Percentiles rank a stretch among this genome's conserved stretches.
Evolutionary conservation across 2,888 invertebrate genomes (phyloP).

Genomic region (Tetheella fluctuosa): DNA sequence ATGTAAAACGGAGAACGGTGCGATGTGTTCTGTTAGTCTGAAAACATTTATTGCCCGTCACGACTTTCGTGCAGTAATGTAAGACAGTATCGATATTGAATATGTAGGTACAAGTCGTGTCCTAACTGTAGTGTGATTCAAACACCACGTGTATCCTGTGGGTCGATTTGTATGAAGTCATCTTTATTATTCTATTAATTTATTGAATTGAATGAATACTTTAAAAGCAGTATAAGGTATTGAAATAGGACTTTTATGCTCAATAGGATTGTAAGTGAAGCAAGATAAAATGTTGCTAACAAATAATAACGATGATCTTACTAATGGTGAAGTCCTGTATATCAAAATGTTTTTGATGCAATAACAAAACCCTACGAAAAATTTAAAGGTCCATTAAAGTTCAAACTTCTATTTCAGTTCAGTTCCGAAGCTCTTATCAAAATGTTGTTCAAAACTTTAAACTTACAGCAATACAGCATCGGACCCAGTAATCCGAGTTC

Average conservation of each 20-base stretch:
- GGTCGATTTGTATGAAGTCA: conserved; percentile 1
- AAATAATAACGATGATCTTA: too few relatives aligned
- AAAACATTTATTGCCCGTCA: conserved; percentile 63
- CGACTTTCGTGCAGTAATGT: conserved; percentile 63
- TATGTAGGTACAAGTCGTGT: conserved; percentile 18
- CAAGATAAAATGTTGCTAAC: too few relatives aligned
- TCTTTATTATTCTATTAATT: conserved; percentile 16
- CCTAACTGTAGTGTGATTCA: conserved; percentile 15
- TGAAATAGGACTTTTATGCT: too few relatives aligned
- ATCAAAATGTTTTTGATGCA: too few relatives aligned
- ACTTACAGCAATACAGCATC: conserved; percentile 51
- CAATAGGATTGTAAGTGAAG: too few relatives aligned
- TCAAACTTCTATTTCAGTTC: conserved; percentile 18
- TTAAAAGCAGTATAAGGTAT: too few relatives aligned
- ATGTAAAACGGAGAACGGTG: conserved; percentile 26
- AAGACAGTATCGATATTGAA: conserved; percentile 43
- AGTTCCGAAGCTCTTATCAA: conserved; percentile 39
- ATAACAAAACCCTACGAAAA: neutral
- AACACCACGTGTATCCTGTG: conserved; percentile 17
- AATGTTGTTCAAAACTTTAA: conserved; percentile 56
- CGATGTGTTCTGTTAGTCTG: conserved; percentile 40
- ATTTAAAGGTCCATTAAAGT: neutral
- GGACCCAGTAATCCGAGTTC: conserved; percentile 34
- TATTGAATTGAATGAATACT: neutral
- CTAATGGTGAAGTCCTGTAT: too few relatives aligned